A percentile compares a stretch with the other conserved stretches of the same genome.
phyloP scores from a whole-genome alignment of 1,140 invertebrate species.

The Acromyrmex echinatior region DNA sequence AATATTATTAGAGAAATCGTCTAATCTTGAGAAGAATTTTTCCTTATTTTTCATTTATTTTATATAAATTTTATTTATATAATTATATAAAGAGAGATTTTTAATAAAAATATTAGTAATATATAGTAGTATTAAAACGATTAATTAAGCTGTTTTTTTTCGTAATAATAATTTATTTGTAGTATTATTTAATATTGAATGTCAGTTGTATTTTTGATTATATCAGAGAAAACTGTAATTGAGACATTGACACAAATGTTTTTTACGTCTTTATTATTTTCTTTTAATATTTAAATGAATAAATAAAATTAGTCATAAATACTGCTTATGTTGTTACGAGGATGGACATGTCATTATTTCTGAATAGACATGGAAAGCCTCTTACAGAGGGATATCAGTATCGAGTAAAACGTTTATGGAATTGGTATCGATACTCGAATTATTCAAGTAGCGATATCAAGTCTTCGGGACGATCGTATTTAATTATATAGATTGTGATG shows the following conservation, averaged over 20 bases:
- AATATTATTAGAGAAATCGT: not conserved
- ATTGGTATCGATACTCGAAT: conserved; percentile 29
- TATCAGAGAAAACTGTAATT: not conserved
- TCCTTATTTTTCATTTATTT: not conserved
- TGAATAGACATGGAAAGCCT: conserved; percentile 2
- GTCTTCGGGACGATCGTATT: conserved; percentile 67
- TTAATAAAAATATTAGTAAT: not conserved
- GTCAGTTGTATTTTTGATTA: not conserved
- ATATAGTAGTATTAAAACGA: not conserved
- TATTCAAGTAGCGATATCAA: conserved; percentile 1
- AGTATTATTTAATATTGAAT: not conserved
- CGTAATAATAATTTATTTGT: not conserved
- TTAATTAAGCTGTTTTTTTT: not conserved
- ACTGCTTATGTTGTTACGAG: not conserved
- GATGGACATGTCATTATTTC: not conserved
- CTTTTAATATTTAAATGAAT: not conserved
- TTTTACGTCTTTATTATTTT: not conserved
- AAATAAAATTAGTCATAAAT: not conserved
- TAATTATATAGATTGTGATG: conserved; percentile 48
- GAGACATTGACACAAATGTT: not conserved
- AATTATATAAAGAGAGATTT: not conserved
- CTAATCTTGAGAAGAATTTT: not conserved
- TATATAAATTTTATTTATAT: not conserved
- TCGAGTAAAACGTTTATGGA: conserved; percentile 43
- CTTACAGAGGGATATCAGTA: not conserved